Evolutionary conservation across 2,797 vertebrate genomes (phyloP), one percentile per base, ranked within the genome.

Genomic region (Menidia menidia): DNA sequence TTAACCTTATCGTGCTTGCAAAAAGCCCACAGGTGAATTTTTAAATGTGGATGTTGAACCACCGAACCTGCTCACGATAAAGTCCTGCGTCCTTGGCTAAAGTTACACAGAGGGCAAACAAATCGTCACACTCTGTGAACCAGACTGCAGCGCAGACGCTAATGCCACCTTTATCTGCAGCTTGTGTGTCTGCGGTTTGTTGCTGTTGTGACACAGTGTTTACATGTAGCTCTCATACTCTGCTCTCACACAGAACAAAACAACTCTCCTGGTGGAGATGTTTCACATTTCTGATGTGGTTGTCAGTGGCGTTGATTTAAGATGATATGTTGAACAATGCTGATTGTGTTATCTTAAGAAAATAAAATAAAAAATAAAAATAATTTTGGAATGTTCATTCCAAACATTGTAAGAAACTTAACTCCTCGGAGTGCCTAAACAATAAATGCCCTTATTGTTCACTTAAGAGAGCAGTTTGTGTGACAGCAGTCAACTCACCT

Each of bases 131-230:
- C 25, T 55, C 32, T 55, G 39, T 47, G n/a, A 14, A 55, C 31
- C 16, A 13, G 11, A 39, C 51, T 78, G 59, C 52, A 56, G 48
- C 68, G 67, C 18, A 18, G 2, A 18, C 48, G 30, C 33, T 67
- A 61, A 51, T 51, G 16, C 30, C 52, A 35, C 30, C 3, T 64
- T 59, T 15, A 30, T 69, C 35, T 69, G 48, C 66, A 31, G 32
- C 57, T 63, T 65, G 43, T 77, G 61, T 73, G 53, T 73, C 41
- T 77, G 15, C 72, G 67, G 8, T 44, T 69, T 75, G 47, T 69
- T 63, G 58, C 47, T 63, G 15, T 56, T 62, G 59, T 74, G 44
- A 50, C 39, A 42, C 8, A 56, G 15, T 70, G 31, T 60, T 65
- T 52, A 15, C 45, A 39, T 35, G 13, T 16, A 64, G 66, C 39